A percentile compares a stretch with the other conserved stretches of the same genome.
phyloP scores from a whole-genome alignment of 2,888 invertebrate species.

The Brachypalpus laphriformis region DNA sequence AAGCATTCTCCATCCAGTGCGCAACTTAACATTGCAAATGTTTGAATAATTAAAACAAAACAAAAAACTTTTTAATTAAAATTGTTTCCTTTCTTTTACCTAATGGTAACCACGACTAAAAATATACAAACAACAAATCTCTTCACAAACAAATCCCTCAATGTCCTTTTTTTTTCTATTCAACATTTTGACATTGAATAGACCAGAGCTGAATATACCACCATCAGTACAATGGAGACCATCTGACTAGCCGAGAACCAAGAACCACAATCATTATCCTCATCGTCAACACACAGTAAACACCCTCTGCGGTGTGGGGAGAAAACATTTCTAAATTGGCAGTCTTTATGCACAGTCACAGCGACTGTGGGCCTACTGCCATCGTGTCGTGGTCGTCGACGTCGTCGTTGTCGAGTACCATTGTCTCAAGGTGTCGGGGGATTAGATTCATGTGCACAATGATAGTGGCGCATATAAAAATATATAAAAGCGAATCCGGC shows the following conservation, averaged over 20 bases:
- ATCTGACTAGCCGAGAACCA: slow-evolving; percentile 3
- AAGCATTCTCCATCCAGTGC: background rate
- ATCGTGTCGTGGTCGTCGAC: slow-evolving; percentile 9
- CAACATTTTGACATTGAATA: slow-evolving; percentile 56
- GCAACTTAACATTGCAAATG: background rate
- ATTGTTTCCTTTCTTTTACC: slow-evolving; percentile 16
- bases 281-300: slow-evolving; percentile 29
- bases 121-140: background rate
- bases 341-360: slow-evolving; percentile 64
- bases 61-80: slow-evolving; percentile 36
- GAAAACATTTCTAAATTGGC: slow-evolving; percentile 66
- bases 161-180: slow-evolving; percentile 14
- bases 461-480: slow-evolving; percentile 25
- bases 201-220: slow-evolving; percentile 27
- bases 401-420: slow-evolving; percentile 37
- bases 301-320: slow-evolving; percentile 24
- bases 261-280: slow-evolving; percentile 52
- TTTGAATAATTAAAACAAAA: background rate
- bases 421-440: slow-evolving; percentile 58
- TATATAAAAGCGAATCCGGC: slow-evolving; percentile 31
- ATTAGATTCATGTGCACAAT: slow-evolving; percentile 52
- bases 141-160: slow-evolving; percentile 12
- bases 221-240: slow-evolving; percentile 11
- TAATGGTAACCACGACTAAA: slow-evolving; percentile 9
- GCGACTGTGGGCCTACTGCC: slow-evolving; percentile 30